Evolutionary conservation across 2,797 vertebrate genomes (phyloP).

Genomic region (Onychomys leucogaster): DNA sequence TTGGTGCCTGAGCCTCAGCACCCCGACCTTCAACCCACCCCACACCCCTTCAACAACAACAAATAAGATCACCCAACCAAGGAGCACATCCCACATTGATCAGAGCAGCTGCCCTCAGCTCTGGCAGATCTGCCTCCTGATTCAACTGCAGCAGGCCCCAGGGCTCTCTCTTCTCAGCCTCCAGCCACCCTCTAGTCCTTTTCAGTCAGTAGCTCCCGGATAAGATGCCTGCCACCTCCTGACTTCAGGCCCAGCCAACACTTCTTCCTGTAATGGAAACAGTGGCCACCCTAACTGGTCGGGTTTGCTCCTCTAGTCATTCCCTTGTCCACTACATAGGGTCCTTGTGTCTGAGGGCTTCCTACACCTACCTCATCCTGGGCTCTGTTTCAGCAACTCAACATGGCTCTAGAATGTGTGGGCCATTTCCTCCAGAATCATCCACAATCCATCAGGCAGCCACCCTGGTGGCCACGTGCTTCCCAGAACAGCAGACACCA

Average conservation of each 20-base stretch:
- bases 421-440: background rate
- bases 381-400: background rate
- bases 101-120: background rate
- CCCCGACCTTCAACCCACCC: background rate
- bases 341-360: background rate
- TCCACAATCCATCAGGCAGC: background rate
- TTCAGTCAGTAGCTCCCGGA: background rate
- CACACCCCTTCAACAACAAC: background rate
- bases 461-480: rapidly evolving
- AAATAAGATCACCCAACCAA: background rate
- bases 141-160: background rate
- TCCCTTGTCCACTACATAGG: background rate
- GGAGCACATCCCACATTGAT: no score
- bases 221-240: background rate
- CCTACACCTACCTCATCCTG: background rate
- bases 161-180: background rate
- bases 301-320: no score
- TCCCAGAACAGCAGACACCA: background rate
- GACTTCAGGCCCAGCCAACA: background rate
- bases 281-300: background rate
- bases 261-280: background rate
- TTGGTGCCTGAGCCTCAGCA: background rate
- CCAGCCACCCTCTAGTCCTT: background rate
- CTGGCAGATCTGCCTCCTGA: background rate
- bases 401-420: background rate